phyloP scores from a whole-genome alignment of 2,797 vertebrate genomes.

The Spea hammondii region DNA sequence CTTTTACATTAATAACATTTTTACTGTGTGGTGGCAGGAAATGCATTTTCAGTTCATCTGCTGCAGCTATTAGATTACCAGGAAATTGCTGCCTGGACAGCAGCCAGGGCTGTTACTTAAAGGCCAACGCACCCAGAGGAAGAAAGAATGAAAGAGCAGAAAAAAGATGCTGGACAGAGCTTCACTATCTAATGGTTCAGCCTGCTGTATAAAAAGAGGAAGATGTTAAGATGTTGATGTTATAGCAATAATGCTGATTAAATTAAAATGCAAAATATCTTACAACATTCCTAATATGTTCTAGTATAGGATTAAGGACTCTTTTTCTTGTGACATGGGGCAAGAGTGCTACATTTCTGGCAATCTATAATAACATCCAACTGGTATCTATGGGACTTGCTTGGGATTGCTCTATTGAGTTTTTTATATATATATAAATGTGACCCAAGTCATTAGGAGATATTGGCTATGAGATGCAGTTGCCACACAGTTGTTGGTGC shows the following conservation, averaged over 20 bases:
- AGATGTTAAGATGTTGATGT: slow-evolving; percentile 15
- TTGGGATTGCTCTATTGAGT: no score
- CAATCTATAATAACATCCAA: no score
- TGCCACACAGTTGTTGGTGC: no score
- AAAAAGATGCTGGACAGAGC: slow-evolving; percentile 53
- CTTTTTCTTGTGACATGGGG: no score
- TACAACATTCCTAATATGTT: no score
- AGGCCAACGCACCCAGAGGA: slow-evolving; percentile 53
- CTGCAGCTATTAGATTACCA: slow-evolving; percentile 72
- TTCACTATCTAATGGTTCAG: slow-evolving; percentile 49
- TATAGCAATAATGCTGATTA: slow-evolving; percentile 9
- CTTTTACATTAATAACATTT: slow-evolving; percentile 72
- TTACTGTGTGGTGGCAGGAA: slow-evolving; percentile 73
- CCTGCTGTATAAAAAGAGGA: slow-evolving; percentile 10
- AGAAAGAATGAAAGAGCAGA: slow-evolving; percentile 53
- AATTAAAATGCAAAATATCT: no score
- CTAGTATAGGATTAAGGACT: no score
- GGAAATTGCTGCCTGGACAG: slow-evolving; percentile 70
- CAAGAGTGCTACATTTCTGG: no score
- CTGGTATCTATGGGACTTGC: no score
- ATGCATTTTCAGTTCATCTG: slow-evolving; percentile 75
- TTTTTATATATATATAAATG: no score
- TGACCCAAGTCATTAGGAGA: no score
- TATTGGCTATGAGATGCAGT: no score
- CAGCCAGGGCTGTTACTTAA: slow-evolving; percentile 64